Percentiles rank a stretch among this genome's conserved stretches.
phyloP scores from a whole-genome alignment of 2,888 invertebrate genomes.

The Phymatocera aterrima region DNA sequence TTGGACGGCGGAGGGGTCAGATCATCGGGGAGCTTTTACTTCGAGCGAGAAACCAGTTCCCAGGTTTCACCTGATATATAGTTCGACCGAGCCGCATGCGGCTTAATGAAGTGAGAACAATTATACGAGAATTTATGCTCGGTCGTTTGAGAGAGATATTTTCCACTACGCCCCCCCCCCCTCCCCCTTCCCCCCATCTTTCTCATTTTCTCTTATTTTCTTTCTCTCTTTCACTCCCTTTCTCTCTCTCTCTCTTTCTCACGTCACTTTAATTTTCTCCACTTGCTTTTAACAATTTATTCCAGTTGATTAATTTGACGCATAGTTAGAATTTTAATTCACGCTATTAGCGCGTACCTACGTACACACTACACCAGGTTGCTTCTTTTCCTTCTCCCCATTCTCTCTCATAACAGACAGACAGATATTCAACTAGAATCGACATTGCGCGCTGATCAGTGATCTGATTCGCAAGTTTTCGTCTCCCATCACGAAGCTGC shows the following conservation, averaged over 20 bases:
- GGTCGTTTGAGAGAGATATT: conserved; percentile 30
- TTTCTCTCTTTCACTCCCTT: neutral
- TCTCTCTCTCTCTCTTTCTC: neutral
- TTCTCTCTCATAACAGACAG: too few species aligned
- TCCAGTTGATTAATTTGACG: neutral
- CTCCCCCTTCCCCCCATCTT: neutral
- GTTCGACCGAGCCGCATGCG: conserved; percentile 12
- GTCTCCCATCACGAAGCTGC: too few species aligned
- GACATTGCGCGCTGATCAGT: too few species aligned
- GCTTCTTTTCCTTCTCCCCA: too few species aligned
- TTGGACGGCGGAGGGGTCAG: conserved; percentile 3
- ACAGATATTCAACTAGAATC: too few species aligned
- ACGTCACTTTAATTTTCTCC: neutral
- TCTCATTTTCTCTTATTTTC: neutral
- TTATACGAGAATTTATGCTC: conserved; percentile 53
- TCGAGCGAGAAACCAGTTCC: neutral
- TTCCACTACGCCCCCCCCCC: neutral
- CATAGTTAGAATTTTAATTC: neutral
- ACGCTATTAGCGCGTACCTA: neutral
- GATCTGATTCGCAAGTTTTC: too few species aligned
- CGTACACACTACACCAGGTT: too few species aligned
- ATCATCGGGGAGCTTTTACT: neutral
- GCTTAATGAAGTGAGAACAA: conserved; percentile 53
- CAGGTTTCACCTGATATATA: conserved; percentile 17
- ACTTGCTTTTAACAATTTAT: neutral